Evolutionary conservation across 2,888 invertebrate species (phyloP).

Genomic region (Lampropteryx suffumata): DNA sequence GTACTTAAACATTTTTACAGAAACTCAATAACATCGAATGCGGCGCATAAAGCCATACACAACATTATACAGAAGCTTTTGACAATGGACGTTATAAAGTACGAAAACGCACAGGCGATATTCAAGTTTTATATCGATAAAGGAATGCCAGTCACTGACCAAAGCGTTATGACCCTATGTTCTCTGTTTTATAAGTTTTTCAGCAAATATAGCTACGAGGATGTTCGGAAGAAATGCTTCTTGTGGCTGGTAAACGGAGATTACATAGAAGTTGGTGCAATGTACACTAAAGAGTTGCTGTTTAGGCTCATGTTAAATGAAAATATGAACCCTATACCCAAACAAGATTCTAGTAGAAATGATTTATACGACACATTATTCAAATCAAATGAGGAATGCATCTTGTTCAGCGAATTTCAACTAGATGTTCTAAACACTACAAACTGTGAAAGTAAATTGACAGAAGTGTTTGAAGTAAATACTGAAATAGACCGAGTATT

Average conservation of each 20-base stretch:
- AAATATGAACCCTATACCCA: slow-evolving; percentile 43
- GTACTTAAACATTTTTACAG: slow-evolving; percentile 47
- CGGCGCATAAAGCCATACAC: slow-evolving; percentile 58
- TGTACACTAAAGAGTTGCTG: slow-evolving; percentile 48
- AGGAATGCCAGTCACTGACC: slow-evolving; percentile 63
- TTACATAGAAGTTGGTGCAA: slow-evolving; percentile 38
- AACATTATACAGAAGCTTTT: slow-evolving; percentile 58
- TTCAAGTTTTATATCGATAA: slow-evolving; percentile 67
- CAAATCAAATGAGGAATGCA: slow-evolving; percentile 54
- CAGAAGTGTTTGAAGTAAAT: slow-evolving; percentile 44
- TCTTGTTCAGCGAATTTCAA: slow-evolving; percentile 68
- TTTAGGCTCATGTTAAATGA: slow-evolving; percentile 59
- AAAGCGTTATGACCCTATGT: slow-evolving; percentile 59
- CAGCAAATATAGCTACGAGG: slow-evolving; percentile 56
- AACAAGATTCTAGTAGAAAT: slow-evolving; percentile 26
- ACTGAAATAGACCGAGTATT: slow-evolving; percentile 42
- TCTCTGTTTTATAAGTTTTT: slow-evolving; percentile 58
- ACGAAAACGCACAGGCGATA: slow-evolving; percentile 56
- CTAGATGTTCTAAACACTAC: slow-evolving; percentile 36
- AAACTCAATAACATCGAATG: slow-evolving; percentile 52
- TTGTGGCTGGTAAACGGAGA: slow-evolving; percentile 58
- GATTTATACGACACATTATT: slow-evolving; percentile 54
- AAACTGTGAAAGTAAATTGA: slow-evolving; percentile 12
- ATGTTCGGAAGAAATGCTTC: slow-evolving; percentile 53
- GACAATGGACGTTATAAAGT: slow-evolving; percentile 49